Evolutionary conservation across 53 echinoderm and acorn worm genomes (phyloP).

Genomic region (Arbacia lixula): DNA sequence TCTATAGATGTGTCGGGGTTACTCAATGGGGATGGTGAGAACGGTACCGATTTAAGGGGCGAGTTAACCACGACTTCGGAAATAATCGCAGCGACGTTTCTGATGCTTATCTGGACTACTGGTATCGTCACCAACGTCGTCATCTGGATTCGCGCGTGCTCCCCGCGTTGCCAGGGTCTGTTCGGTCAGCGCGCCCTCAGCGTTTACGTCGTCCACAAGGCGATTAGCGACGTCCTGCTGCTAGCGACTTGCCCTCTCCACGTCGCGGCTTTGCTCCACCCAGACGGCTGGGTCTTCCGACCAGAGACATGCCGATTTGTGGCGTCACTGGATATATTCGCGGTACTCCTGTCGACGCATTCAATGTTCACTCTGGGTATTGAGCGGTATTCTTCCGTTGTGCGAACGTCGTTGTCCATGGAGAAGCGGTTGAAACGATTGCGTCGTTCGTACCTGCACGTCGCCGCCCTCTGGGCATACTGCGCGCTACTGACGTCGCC

Average conservation of each 20-base stretch:
- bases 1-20: no score
- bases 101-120: constrained; percentile 52
- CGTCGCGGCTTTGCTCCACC: constrained; percentile 57
- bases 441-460: constrained; percentile 36
- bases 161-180: constrained; percentile 12
- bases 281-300: constrained; percentile 45
- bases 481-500: constrained; percentile 41
- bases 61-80: not conserved
- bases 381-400: constrained; percentile 57
- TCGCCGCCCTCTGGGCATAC: constrained; percentile 62
- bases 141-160: constrained; percentile 46
- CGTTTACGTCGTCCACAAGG: constrained; percentile 76
- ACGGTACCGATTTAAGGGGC: not conserved
- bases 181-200: constrained; percentile 53
- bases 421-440: constrained; percentile 5
- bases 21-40: not conserved
- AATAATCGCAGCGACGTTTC: not conserved
- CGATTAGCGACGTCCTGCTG: constrained; percentile 60
- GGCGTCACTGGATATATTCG: constrained; percentile 65
- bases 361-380: constrained; percentile 63
- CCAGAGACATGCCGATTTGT: constrained; percentile 58
- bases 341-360: constrained; percentile 63
- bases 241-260: constrained; percentile 63
- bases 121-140: constrained; percentile 63
- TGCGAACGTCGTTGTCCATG: constrained; percentile 25